Base-by-base conservation (phyloP, 2,113 vertebrate species). In the Tauraco erythrolophus region DNA sequence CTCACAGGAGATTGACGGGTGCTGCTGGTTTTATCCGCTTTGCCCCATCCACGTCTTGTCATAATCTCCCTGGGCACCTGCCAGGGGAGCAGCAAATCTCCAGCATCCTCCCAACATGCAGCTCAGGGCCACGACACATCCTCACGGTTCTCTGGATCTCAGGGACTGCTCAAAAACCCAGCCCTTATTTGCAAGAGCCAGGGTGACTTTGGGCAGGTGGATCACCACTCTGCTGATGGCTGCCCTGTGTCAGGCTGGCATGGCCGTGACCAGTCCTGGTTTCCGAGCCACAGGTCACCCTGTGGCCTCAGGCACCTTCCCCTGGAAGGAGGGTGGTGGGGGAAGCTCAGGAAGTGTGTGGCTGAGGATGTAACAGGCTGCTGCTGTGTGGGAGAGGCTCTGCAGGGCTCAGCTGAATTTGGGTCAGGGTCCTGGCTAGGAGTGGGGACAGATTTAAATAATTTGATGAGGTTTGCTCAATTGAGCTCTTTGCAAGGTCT, bases 401-500 rank as follows among this genome's bases (percentile, higher is more conserved):
- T 69, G 56, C 23, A 48, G 86, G 66, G 71, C 91, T 92, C 87
- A 72, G 80, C 62, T 3, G 8, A 72, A 35, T 80, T 70, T 60
- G 58, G 93, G 82, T 30, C 31, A 83, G 50, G 25, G 41, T 69
- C 92, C 85, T 62, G 61, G 35, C 64, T 53, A 17, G 25, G n/a
- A 14, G 41, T 43, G 41, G 12, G 30, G 70, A 90, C 54, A 71
- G 35, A 60, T 37, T 43, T 68, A 77, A 78, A 79, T 65, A 45
- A 82, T 91, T 91, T 90, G 78, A 46, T 64, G 68, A 10, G 53
- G 14, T 66, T 91, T 79, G 57, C 80, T 94, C 68, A 87, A 71
- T 14, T 84, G 89, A 86, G 54, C 35, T 43, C 35, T 76, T 68
- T 65, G 33, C 72, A 51, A 74, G 81, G 76, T 23, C 35, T 46